phyloP scores from a whole-genome alignment of 2,113 vertebrate species.

The Trinectes maculatus region DNA sequence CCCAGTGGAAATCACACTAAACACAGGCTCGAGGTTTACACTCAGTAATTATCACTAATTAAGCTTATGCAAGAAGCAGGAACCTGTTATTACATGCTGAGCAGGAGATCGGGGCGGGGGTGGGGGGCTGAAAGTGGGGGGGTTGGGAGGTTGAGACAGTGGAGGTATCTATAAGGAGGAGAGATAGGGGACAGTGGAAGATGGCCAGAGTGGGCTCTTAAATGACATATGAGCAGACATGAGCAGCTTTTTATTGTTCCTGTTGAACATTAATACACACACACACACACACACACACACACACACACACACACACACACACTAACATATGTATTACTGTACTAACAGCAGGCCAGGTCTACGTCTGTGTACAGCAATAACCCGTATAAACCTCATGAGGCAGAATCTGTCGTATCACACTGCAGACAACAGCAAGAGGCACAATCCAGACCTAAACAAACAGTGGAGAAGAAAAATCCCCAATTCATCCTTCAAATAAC shows the following conservation, averaged over 20 bases:
- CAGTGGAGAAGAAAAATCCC: conserved; percentile 3
- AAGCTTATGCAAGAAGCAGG: conserved; percentile 61
- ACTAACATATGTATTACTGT: too few relatives aligned
- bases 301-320: too few relatives aligned
- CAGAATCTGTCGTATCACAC: conserved; percentile 25
- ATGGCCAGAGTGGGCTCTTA: conserved; percentile 6
- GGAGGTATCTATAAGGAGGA: not conserved
- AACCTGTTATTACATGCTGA: conserved; percentile 64
- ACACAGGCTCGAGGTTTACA: conserved; percentile 52
- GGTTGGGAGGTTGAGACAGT: not conserved
- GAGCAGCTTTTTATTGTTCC: conserved; percentile 11
- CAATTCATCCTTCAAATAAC: conserved; percentile 19
- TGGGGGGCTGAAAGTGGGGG: not conserved
- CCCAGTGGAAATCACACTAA: conserved; percentile 62
- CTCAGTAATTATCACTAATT: conserved; percentile 76
- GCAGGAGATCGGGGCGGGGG: too few relatives aligned
- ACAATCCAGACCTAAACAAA: not conserved
- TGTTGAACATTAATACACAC: too few relatives aligned
- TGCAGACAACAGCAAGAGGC: not conserved
- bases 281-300: too few relatives aligned
- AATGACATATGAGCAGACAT: not conserved
- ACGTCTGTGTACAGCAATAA: conserved; percentile 6
- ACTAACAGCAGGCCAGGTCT: too few relatives aligned
- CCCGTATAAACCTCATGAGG: conserved; percentile 6
- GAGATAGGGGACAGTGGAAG: not conserved